phyloP scores from a whole-genome alignment of 2,888 invertebrate species.

The Tinea pellionella region DNA sequence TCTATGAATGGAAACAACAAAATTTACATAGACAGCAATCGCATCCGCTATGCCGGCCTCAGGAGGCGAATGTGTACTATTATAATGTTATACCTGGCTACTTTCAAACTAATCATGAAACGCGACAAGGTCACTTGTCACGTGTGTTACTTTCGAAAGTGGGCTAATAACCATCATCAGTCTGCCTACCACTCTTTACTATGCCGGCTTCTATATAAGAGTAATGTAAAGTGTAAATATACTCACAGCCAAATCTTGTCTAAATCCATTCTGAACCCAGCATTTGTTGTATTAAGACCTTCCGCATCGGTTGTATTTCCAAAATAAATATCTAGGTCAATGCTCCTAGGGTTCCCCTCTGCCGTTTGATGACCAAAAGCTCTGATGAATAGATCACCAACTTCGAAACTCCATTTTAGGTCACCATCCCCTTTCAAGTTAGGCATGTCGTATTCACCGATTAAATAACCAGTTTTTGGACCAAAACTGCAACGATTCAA shows the following conservation, averaged over 20 bases:
- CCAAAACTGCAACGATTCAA: conserved; percentile 41
- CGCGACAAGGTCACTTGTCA: too few species aligned
- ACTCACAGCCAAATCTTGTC: conserved; percentile 62
- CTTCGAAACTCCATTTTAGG: conserved; percentile 58
- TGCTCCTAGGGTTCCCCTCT: conserved; percentile 41
- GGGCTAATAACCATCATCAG: too few species aligned
- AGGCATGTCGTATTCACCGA: conserved; percentile 55
- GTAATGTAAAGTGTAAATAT: too few species aligned
- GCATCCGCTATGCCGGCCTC: too few species aligned
- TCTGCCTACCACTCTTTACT: too few species aligned
- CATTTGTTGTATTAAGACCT: conserved; percentile 39
- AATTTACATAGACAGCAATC: too few species aligned
- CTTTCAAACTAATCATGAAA: too few species aligned
- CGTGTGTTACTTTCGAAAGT: too few species aligned
- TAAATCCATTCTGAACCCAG: conserved; percentile 59
- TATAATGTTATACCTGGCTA: too few species aligned
- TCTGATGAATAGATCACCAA: conserved; percentile 55
- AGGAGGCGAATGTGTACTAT: too few species aligned
- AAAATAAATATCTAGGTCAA: conserved; percentile 57
- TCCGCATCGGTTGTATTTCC: conserved; percentile 43
- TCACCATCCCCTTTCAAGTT: conserved; percentile 57
- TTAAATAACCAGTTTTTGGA: conserved; percentile 53
- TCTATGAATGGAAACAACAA: too few species aligned
- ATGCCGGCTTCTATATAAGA: too few species aligned
- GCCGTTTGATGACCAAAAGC: conserved; percentile 53